These are phyloP conservation scores for Camponotus vicinus DNA, from an alignment of 1,140 invertebrate genomes.

Conservation along the genomic window DNA sequence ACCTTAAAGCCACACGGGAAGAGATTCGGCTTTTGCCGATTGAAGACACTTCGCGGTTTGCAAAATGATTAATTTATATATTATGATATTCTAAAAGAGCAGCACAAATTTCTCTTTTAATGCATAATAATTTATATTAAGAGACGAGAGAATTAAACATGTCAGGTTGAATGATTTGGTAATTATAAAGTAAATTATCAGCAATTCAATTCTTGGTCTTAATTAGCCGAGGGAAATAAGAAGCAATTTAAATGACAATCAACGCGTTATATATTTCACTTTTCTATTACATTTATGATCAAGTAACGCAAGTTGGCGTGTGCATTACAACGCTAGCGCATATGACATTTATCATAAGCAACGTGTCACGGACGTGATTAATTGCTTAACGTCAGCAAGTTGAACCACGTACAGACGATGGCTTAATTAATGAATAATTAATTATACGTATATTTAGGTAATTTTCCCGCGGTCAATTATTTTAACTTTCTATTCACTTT, in stretches of 20 bases:
- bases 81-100: neutral
- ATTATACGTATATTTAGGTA: constrained; percentile 49
- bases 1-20: constrained; percentile 76
- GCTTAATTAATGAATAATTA: constrained; percentile 63
- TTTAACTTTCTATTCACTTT: constrained; percentile 31
- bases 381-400: constrained; percentile 53
- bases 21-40: constrained; percentile 29
- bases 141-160: neutral
- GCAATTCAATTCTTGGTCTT: neutral
- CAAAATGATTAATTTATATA: neutral
- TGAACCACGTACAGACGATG: constrained; percentile 36
- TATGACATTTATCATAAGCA: constrained; percentile 62
- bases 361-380: constrained; percentile 53
- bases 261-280: constrained; percentile 1
- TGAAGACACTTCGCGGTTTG: constrained; percentile 14
- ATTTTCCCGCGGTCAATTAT: constrained; percentile 40
- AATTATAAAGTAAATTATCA: constrained; percentile 8
- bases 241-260: constrained; percentile 26
- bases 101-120: neutral
- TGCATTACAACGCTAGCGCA: constrained; percentile 21
- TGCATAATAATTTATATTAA: neutral
- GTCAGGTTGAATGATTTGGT: neutral
- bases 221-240: neutral
- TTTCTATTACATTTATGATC: constrained; percentile 12
- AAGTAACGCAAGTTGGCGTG: constrained; percentile 33